Conservation (phyloP, 1,140 invertebrate genomes). For the Drosophila murphyi region DNA sequence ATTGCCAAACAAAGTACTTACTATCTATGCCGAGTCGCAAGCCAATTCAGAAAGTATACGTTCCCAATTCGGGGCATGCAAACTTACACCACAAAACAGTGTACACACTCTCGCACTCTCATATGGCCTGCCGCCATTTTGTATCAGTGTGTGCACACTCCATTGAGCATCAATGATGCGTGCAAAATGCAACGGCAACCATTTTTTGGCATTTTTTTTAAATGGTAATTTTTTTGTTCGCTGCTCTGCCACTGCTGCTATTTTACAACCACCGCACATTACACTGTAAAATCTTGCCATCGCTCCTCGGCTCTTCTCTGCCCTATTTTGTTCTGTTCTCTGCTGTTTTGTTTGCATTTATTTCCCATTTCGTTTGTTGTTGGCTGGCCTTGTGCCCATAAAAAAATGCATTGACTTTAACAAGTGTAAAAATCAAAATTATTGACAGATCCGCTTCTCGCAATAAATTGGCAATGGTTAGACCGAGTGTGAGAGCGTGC, state of each 20-base stretch:
- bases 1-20: constrained; percentile 71
- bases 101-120: constrained; percentile 29
- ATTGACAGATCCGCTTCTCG: constrained; percentile 60
- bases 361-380: constrained; percentile 21
- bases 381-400: constrained; percentile 58
- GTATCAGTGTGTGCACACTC: constrained; percentile 82
- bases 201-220: constrained; percentile 76
- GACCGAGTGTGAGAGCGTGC: constrained; percentile 24
- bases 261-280: constrained; percentile 49
- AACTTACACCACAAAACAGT: constrained; percentile 50
- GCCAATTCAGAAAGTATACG: constrained; percentile 44
- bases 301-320: constrained; percentile 16
- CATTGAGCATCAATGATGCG: constrained; percentile 82
- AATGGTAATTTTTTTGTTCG: constrained; percentile 71
- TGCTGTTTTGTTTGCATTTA: constrained; percentile 6
- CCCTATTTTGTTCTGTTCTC: constrained; percentile 12
- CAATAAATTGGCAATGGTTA: constrained; percentile 57
- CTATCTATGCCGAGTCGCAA: constrained; percentile 20
- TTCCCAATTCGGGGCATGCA: constrained; percentile 50
- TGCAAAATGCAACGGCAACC: constrained; percentile 82
- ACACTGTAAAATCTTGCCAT: constrained; percentile 54
- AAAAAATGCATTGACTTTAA: constrained; percentile 74
- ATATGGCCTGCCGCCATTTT: constrained; percentile 67
- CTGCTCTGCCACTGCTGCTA: constrained; percentile 22
- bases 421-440: constrained; percentile 79